These are phyloP conservation scores for Myathropa florea DNA, from an alignment of 2,888 invertebrate species.

Conservation along the genomic window DNA sequence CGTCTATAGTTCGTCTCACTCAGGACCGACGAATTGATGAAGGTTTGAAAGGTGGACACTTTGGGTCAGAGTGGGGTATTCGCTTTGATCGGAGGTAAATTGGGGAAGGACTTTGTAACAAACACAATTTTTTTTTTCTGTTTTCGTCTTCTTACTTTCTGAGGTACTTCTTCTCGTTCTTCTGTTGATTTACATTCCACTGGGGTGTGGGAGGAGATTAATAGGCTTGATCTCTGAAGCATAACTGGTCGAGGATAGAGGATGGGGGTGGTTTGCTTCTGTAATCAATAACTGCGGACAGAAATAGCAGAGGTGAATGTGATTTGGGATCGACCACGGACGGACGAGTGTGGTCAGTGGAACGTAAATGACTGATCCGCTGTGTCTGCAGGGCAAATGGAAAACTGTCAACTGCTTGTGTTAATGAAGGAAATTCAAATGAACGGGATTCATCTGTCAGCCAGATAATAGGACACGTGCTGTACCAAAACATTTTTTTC, in stretches of 20 bases:
- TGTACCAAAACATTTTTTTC: no score
- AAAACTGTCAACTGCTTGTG: no score
- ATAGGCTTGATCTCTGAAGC: conserved; percentile 62
- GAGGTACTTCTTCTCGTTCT: not conserved
- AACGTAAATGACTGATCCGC: no score
- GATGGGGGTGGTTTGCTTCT: not conserved
- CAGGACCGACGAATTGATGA: conserved; percentile 52
- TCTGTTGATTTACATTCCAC: conserved; percentile 39
- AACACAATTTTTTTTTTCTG: not conserved
- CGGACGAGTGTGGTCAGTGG: not conserved
- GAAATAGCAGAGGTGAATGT: not conserved
- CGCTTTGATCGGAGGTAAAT: conserved; percentile 38
- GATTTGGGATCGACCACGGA: not conserved
- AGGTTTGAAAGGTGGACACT: conserved; percentile 66
- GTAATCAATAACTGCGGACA: conserved; percentile 26
- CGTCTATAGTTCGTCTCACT: not conserved
- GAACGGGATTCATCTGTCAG: no score
- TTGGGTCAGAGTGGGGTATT: conserved; percentile 41
- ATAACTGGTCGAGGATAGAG: not conserved
- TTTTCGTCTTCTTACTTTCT: not conserved
- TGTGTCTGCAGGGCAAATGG: no score
- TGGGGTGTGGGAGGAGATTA: conserved; percentile 7
- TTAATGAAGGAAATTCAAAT: no score
- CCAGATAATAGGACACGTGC: no score
- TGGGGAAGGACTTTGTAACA: conserved; percentile 41